These are phyloP conservation scores for Eulemur coronatus DNA, from an alignment of 2,797 vertebrate species.

Conservation along the genomic window DNA sequence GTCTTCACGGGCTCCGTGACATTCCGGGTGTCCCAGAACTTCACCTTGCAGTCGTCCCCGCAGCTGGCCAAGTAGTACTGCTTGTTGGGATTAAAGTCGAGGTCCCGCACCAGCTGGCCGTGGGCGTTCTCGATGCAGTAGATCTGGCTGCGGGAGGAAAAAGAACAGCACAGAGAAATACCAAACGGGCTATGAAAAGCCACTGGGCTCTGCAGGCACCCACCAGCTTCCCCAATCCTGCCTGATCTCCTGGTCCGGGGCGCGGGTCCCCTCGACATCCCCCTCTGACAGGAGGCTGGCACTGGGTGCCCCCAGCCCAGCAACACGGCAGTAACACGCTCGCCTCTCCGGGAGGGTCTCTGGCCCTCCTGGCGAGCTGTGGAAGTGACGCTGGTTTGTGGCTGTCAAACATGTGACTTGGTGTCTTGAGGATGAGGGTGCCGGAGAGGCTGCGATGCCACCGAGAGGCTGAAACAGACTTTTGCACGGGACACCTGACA, in stretches of 20 bases:
- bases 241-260: neutral
- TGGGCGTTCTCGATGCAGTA: conserved; percentile 99
- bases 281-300: neutral
- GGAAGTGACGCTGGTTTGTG: neutral
- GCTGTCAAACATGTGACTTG: neutral
- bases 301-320: neutral
- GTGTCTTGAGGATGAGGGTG: neutral
- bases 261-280: neutral
- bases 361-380: neutral
- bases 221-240: conserved; percentile 58
- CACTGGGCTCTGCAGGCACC: neutral
- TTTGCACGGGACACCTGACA: no score
- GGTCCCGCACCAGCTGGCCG: conserved; percentile 96
- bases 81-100: conserved; percentile 99
- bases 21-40: conserved; percentile 98
- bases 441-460: neutral
- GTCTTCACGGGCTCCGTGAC: conserved; percentile 93
- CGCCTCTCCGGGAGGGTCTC: neutral
- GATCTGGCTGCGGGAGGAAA: conserved; percentile 89
- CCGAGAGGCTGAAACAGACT: accelerated
- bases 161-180: conserved; percentile 54
- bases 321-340: accelerated
- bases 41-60: conserved; percentile 99
- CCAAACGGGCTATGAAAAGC: conserved; percentile 10
- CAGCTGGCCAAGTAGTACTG: conserved; percentile 99